Evolutionary conservation across 2,113 vertebrate genomes (phyloP), one percentile per base, ranked within the genome.

Genomic region (Cheilinus undulatus): DNA sequence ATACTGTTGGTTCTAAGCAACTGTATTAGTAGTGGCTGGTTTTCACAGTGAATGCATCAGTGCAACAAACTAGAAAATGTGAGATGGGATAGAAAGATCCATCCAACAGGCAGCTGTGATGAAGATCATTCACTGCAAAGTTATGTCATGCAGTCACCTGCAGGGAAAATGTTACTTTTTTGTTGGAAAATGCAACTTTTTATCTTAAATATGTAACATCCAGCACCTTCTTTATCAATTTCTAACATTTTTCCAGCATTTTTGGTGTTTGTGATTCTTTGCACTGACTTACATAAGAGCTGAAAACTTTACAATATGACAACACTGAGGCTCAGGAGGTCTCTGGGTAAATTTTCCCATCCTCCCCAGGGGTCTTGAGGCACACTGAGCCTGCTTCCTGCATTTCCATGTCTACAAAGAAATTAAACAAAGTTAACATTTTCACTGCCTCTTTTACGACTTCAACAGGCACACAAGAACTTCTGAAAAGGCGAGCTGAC

Each of bases 371-470:
- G 24, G 54, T 69, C 59, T 76, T 61, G 28, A 53, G 11, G 14
- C 54, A 63, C 73, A 75, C 43, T 64, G 67, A 76, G 36, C 49
- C 43, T 23, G 70, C 45, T 87, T 90, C 78, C 84, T 76, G 53
- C 59, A 69, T 67, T 69, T 77, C 54, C 40, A 59, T 48, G 53
- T 76, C 50, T 32, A 45, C 38, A 76, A 50, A 75, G 48, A 72
- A 81, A 82, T 64, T n/a, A 76, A 77, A 61, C 53, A 58, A 76
- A 56, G 48, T 74, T 51, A 62, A 38, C 61, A 73, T 64, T 76
- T 78, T 68, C 38, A 68, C 60, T 82, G 63, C 34, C 26, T 50
- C 69, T 66, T 84, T 82, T 78, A 75, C 34, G 12, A 70, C 65
- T 26, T 15, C 69, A 14, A 32, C 34, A 22, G 51, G 17, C 54